Evolutionary conservation across 2,113 vertebrate species (phyloP).

Genomic region (Tylochromis polylepis): DNA sequence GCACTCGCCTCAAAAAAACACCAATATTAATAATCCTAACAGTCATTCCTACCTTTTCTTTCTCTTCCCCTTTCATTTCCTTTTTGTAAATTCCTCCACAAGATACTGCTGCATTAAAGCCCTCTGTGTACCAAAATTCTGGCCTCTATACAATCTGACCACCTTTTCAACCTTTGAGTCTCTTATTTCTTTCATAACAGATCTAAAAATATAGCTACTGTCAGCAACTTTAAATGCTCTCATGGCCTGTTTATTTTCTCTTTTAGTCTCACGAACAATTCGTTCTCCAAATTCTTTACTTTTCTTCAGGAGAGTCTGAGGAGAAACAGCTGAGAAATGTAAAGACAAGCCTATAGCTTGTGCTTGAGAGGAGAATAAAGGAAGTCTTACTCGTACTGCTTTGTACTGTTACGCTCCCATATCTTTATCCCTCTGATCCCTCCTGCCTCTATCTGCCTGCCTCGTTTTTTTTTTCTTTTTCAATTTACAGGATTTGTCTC

Average conservation of each 20-base stretch:
- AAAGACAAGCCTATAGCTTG: slow-evolving; percentile 15
- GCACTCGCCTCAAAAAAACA: slow-evolving; percentile 6
- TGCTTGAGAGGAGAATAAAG: slow-evolving; percentile 46
- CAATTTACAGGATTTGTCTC: slow-evolving; percentile 72
- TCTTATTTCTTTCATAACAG: slow-evolving; percentile 31
- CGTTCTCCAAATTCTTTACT: slow-evolving; percentile 6
- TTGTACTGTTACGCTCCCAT: slow-evolving; percentile 44
- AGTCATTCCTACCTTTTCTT: slow-evolving; percentile 12
- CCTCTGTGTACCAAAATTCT: slow-evolving; percentile 19
- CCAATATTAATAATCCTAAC: slow-evolving; percentile 32
- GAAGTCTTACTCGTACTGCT: slow-evolving; percentile 26
- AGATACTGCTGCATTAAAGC: slow-evolving; percentile 16
- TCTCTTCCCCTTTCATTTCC: background rate
- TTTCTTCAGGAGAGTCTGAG: slow-evolving; percentile 11
- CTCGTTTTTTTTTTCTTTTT: slow-evolving; percentile 48
- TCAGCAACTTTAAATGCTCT: slow-evolving; percentile 18
- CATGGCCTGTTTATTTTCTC: slow-evolving; percentile 12
- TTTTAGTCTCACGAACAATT: slow-evolving; percentile 10
- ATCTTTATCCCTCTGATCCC: slow-evolving; percentile 60
- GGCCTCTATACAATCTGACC: slow-evolving; percentile 1
- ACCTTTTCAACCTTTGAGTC: slow-evolving; percentile 36
- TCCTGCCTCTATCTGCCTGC: slow-evolving; percentile 47
- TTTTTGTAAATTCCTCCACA: slow-evolving; percentile 33
- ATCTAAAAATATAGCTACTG: slow-evolving; percentile 42
- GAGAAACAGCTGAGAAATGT: background rate